Percentiles rank a stretch among this genome's conserved stretches.
Evolutionary conservation across 2,113 vertebrate species (phyloP).

Genomic region (Arvicanthis niloticus): DNA sequence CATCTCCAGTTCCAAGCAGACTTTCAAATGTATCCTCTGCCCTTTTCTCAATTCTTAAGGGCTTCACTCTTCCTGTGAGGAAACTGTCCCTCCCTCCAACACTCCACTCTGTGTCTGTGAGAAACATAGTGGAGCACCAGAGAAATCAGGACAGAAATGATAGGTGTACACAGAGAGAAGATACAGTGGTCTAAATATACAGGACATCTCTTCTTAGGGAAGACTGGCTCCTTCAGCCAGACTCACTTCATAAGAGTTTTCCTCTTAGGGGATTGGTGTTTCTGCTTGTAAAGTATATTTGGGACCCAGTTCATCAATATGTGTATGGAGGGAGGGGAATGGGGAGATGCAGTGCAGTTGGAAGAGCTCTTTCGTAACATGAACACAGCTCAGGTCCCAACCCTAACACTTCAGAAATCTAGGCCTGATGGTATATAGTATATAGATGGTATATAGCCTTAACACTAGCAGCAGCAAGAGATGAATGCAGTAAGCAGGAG

Average conservation of each 20-base stretch:
- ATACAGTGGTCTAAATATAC: fast-evolving
- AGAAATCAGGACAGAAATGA: background rate
- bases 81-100: background rate
- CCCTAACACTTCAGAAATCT: background rate
- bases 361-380: background rate
- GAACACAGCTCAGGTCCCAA: background rate
- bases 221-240: background rate
- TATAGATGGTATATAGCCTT: no score
- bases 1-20: background rate
- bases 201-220: fast-evolving
- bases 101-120: background rate
- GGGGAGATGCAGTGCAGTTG: background rate
- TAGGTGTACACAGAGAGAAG: background rate
- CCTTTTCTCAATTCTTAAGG: background rate
- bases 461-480: background rate
- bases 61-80: background rate
- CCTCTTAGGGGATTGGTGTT: background rate
- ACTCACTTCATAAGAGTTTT: background rate
- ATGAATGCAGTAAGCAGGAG: background rate
- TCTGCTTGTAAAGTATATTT: background rate
- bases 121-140: background rate
- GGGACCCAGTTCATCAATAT: background rate
- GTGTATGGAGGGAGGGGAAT: background rate
- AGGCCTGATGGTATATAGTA: background rate
- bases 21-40: background rate